Conservation (phyloP, 2,888 invertebrate species). For the Gymnosoma rotundatum region DNA sequence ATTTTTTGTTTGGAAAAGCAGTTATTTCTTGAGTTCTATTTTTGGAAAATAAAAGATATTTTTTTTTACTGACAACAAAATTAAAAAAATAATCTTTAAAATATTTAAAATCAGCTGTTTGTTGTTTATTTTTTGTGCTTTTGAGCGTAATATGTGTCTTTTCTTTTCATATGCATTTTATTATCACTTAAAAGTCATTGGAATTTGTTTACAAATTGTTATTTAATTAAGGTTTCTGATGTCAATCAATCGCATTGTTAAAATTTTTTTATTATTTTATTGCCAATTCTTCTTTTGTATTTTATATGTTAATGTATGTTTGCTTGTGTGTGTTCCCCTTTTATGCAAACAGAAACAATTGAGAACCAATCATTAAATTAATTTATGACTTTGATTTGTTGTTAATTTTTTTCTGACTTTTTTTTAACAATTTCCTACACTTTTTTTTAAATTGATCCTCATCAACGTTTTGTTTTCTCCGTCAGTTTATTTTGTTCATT, state of each 20-base stretch:
- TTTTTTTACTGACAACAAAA: no score
- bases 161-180: not conserved
- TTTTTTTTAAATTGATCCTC: constrained; percentile 36
- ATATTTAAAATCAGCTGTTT: no score
- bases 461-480: not conserved
- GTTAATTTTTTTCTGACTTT: constrained; percentile 2
- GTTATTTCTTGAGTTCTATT: no score
- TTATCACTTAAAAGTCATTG: constrained; percentile 63
- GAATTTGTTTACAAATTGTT: constrained; percentile 71
- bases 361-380: constrained; percentile 39
- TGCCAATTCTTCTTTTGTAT: constrained; percentile 13
- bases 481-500: not conserved
- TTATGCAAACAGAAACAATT: constrained; percentile 18
- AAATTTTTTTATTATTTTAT: constrained; percentile 13
- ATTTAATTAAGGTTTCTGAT: constrained; percentile 72
- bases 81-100: no score
- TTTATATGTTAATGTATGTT: not conserved
- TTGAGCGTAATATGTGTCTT: not conserved
- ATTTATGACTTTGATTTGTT: constrained; percentile 57
- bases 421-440: not conserved
- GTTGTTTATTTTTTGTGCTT: no score
- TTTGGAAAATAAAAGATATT: no score
- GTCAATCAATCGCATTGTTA: constrained; percentile 68
- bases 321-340: not conserved
- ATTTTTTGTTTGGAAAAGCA: no score